Base-by-base conservation (phyloP, 2,113 vertebrate genomes). In the Thalassoma bifasciatum region DNA sequence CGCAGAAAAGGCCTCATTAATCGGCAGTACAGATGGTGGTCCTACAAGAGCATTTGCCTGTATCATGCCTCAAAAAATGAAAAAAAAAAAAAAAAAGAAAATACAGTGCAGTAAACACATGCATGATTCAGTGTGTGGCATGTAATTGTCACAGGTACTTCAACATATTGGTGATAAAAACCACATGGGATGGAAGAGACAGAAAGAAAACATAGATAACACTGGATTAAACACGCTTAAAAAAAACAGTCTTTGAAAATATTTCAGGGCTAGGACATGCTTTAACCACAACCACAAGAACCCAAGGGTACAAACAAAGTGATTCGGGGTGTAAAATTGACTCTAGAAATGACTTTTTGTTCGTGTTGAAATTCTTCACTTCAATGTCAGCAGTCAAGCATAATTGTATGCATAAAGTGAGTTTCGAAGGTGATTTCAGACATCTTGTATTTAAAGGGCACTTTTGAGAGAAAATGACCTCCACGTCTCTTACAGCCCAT, bases 1-100 rank as follows among this genome's bases (percentile, higher is more conserved):
- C 64, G 64, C 49, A 52, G 44, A 72, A 84, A 88, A 73, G 65
- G 66, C 64, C 50, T 65, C n/a, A 76, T 72, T 87, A 88, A 86
- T 87, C 81, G 79, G 76, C 79, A 78, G 74, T 87, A 83, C 84
- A 91, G 85, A 86, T 88, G 88, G 83, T 44, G 80, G 40, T 82
- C 23, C 49, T 26, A 37, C 30, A 68, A 26, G 21, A 59, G 22
- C 56, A 46, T 81, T 86, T 81, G 66, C 80, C 74, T 57, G 24
- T 36, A 51, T 74, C 65, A 64, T 75, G 11, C 21, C 23, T 50
- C 19, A 23, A 51, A 62, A 71, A 38, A 13, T 67, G 8, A n/a
- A 21, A 71, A 66, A 71, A 38, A 13, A 71, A n/a, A n/a, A 21
- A 71, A 66, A 71, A 38, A 13, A 71, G 8, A n/a, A 21, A 71